Evolutionary conservation across 2,888 invertebrate genomes (phyloP).

Genomic region (Gibbula magus): DNA sequence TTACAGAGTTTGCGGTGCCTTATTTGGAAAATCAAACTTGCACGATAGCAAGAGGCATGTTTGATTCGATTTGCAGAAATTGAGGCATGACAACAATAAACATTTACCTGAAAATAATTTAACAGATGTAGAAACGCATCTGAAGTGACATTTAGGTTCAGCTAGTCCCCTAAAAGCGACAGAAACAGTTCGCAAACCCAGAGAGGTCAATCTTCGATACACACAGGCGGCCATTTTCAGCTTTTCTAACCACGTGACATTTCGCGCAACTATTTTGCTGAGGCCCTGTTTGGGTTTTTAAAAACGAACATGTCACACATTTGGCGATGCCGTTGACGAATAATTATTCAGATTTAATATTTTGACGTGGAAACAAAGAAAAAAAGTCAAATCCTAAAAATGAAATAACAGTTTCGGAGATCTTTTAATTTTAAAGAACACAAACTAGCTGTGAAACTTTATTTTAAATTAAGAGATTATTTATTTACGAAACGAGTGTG

Average conservation of each 20-base stretch:
- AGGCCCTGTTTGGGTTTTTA: background rate
- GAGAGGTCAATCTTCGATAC: background rate
- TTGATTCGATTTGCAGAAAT: background rate
- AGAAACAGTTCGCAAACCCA: background rate
- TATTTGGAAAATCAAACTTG: background rate
- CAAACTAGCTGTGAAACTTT: too few relatives aligned
- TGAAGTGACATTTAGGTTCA: background rate
- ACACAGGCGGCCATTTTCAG: conserved; percentile 7
- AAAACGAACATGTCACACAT: too few relatives aligned
- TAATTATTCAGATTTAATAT: too few relatives aligned
- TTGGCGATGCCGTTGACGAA: too few relatives aligned
- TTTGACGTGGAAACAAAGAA: too few relatives aligned
- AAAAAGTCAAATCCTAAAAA: too few relatives aligned
- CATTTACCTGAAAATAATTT: background rate
- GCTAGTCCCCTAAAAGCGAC: background rate
- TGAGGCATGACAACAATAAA: too few relatives aligned
- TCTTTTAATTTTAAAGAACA: too few relatives aligned
- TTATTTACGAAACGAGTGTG: too few relatives aligned
- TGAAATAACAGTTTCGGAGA: too few relatives aligned
- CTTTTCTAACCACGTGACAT: background rate
- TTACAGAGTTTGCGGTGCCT: background rate
- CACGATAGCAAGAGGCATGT: background rate
- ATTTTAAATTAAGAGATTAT: too few relatives aligned
- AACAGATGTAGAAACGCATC: background rate
- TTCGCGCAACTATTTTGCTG: background rate